Evolutionary conservation across 2,113 vertebrate species (phyloP).

Genomic region (Xiphophorus hellerii): DNA sequence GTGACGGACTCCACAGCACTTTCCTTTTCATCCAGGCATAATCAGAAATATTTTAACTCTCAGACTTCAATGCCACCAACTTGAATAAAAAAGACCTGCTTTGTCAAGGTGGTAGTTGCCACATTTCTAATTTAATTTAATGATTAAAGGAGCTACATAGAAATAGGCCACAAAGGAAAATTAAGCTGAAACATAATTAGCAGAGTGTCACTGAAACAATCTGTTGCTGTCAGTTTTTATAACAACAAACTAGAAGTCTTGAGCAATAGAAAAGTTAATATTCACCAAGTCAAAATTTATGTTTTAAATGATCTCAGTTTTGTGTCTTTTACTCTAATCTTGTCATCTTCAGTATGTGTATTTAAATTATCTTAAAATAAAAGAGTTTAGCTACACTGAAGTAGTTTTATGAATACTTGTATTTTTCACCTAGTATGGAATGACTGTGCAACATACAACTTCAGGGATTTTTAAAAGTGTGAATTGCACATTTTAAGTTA

Average conservation of each 20-base stretch:
- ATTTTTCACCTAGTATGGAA: not conserved
- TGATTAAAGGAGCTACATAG: slow-evolving; percentile 21
- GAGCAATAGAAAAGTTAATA: slow-evolving; percentile 25
- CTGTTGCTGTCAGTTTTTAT: slow-evolving; percentile 17
- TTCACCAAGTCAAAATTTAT: not conserved
- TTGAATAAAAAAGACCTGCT: slow-evolving; percentile 14
- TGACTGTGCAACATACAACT: not conserved
- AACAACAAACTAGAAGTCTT: slow-evolving; percentile 8
- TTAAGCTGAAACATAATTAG: slow-evolving; percentile 39
- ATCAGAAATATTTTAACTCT: slow-evolving; percentile 44
- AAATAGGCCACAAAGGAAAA: slow-evolving; percentile 16
- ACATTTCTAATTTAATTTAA: slow-evolving; percentile 20
- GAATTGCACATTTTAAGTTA: not conserved
- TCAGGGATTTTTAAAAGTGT: not conserved
- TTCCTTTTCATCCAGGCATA: slow-evolving; percentile 37
- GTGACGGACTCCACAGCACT: slow-evolving; percentile 21
- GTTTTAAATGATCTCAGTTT: not conserved
- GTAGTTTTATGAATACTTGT: not conserved
- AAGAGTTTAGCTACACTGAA: not conserved
- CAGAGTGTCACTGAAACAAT: slow-evolving; percentile 22
- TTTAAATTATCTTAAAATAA: not conserved
- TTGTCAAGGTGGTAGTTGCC: slow-evolving; percentile 21
- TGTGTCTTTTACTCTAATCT: not conserved
- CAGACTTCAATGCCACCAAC: slow-evolving; percentile 28
- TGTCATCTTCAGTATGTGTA: not conserved